These are phyloP conservation scores for Tachina lurida DNA, from an alignment of 2,888 invertebrate genomes.

Conservation along the genomic window DNA sequence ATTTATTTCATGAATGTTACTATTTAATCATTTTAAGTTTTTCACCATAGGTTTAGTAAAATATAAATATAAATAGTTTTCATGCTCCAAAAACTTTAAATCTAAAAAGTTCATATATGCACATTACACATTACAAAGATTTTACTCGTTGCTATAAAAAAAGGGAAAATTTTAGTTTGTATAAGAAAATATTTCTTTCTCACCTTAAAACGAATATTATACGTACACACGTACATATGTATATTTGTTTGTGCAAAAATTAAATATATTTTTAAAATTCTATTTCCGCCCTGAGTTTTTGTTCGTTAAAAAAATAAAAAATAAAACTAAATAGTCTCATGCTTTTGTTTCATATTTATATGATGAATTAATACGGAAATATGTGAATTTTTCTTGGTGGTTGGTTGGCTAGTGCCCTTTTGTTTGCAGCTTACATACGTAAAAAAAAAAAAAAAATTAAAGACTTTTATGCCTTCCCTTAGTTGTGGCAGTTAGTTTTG, in stretches of 20 bases:
- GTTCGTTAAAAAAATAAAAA: constrained; percentile 4
- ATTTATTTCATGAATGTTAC: no score
- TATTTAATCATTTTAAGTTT: neutral
- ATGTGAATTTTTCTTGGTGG: neutral
- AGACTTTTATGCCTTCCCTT: neutral
- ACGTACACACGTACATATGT: neutral
- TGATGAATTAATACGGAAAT: constrained; percentile 48
- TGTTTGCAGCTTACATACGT: neutral
- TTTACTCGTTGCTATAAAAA: neutral
- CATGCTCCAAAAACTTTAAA: neutral
- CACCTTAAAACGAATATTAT: neutral
- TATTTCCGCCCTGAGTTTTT: neutral
- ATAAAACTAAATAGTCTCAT: neutral
- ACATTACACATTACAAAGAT: neutral
- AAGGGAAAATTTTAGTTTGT: neutral
- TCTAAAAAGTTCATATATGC: no score
- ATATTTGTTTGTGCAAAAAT: neutral
- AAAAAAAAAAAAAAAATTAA: constrained; percentile 14
- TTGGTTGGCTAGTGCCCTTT: neutral
- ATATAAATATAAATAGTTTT: neutral
- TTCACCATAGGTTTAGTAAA: neutral
- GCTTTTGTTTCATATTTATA: constrained; percentile 24
- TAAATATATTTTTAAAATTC: constrained; percentile 14
- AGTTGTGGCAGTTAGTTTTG: constrained; percentile 11
- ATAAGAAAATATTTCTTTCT: neutral